These are phyloP conservation scores for Drosophila arizonae DNA, from an alignment of 1,140 invertebrate genomes.

Conservation along the genomic window DNA sequence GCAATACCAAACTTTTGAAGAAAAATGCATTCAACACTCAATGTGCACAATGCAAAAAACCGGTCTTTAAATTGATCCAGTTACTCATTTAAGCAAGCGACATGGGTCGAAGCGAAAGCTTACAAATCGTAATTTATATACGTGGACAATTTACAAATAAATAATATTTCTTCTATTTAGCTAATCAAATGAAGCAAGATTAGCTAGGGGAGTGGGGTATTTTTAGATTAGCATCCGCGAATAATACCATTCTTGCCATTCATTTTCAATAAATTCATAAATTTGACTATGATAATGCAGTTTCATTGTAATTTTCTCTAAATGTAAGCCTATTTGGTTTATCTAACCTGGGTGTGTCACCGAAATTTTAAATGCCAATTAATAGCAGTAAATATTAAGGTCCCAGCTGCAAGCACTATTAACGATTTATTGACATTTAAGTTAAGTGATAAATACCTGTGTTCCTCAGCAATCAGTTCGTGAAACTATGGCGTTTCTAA, in stretches of 20 bases:
- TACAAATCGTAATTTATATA: not conserved
- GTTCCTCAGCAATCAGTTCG: no score
- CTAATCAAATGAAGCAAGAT: no score
- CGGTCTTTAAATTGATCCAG: not conserved
- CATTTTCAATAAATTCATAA: not conserved
- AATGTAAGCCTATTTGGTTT: not conserved
- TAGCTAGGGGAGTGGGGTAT: not conserved
- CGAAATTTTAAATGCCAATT: conserved; percentile 1
- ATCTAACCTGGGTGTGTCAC: conserved; percentile 1
- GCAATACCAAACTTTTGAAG: not conserved
- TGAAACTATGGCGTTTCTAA: no score
- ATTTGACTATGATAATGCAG: not conserved
- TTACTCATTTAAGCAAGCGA: conserved; percentile 3
- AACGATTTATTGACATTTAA: conserved; percentile 11
- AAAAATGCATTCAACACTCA: conserved; percentile 1
- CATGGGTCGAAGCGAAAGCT: not conserved
- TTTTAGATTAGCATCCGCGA: not conserved
- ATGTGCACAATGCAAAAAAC: not conserved
- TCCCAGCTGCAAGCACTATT: conserved; percentile 10
- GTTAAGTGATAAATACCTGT: conserved; percentile 1
- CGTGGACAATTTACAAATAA: no score
- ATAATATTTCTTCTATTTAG: not conserved
- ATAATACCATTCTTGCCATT: not conserved
- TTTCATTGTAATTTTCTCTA: not conserved
- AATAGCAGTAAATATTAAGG: not conserved